Evolutionary conservation across 2,888 invertebrate genomes (phyloP).

Genomic region (Catocala fraxini): DNA sequence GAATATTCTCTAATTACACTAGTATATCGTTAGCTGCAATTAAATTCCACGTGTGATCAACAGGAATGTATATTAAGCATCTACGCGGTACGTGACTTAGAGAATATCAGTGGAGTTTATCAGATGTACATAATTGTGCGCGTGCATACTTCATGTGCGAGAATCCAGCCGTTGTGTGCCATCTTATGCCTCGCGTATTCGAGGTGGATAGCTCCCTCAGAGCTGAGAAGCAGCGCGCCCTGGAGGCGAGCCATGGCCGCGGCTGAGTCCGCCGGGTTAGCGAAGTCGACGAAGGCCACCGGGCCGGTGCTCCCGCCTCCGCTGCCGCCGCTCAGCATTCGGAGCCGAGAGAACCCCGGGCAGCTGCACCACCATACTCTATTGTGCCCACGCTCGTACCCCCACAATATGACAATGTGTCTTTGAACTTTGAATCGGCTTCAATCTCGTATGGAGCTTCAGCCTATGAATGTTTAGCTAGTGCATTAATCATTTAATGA

Average conservation of each 20-base stretch:
- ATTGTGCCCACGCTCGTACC: slow-evolving; percentile 78
- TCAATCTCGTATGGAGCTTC: slow-evolving; percentile 36
- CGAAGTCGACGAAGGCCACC: slow-evolving; percentile 99
- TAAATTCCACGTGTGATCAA: no score
- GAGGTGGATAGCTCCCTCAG: slow-evolving; percentile 98
- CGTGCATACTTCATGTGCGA: slow-evolving; percentile 87
- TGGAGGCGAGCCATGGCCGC: slow-evolving; percentile 97
- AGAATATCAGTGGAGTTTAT: slow-evolving; percentile 23
- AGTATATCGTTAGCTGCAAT: background rate
- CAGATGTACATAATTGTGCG: slow-evolving; percentile 62
- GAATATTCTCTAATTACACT: slow-evolving; percentile 11
- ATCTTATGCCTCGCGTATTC: slow-evolving; percentile 99
- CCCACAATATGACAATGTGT: slow-evolving; percentile 59
- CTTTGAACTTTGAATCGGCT: slow-evolving; percentile 32
- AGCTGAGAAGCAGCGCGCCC: slow-evolving; percentile 98
- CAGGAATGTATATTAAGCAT: background rate
- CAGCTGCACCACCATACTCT: slow-evolving; percentile 93
- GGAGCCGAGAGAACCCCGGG: slow-evolving; percentile 99
- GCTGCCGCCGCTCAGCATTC: slow-evolving; percentile 95
- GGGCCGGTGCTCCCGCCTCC: slow-evolving; percentile 89
- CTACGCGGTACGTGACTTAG: slow-evolving; percentile 14
- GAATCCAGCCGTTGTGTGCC: slow-evolving; percentile 91
- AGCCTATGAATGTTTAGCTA: slow-evolving; percentile 25
- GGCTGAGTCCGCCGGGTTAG: slow-evolving; percentile 96
- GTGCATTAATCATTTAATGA: slow-evolving; percentile 2